phyloP scores from a whole-genome alignment of 2,888 invertebrate species.

The Leptogaster cylindrica region DNA sequence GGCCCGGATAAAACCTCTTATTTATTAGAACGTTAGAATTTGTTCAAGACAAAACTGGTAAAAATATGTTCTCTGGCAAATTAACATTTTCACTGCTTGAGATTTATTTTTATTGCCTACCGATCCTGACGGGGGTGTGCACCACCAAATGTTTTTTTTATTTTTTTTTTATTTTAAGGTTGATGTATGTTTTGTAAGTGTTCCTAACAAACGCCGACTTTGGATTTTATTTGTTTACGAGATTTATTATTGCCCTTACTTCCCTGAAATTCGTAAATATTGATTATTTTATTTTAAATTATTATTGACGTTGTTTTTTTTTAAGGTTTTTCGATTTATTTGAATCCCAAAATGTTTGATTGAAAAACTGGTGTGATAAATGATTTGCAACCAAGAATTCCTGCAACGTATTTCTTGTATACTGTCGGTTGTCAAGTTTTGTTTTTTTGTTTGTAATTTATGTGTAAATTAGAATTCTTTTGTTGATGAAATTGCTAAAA shows the following conservation, averaged over 20 bases:
- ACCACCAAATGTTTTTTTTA: constrained; percentile 1
- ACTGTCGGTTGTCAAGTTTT: too few relatives aligned
- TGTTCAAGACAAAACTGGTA: constrained; percentile 27
- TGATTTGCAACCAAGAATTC: too few relatives aligned
- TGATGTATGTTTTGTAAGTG: constrained; percentile 24
- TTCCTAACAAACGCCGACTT: constrained; percentile 8
- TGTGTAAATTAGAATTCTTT: too few relatives aligned
- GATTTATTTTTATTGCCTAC: constrained; percentile 38
- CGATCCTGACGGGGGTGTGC: constrained; percentile 15
- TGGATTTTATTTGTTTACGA: constrained; percentile 30
- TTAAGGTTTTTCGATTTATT: background rate
- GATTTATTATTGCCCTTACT: constrained; percentile 22
- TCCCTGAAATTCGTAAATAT: constrained; percentile 7
- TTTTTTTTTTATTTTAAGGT: background rate
- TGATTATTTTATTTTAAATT: constrained; percentile 32
- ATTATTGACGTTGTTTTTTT: constrained; percentile 32
- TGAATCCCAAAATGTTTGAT: too few relatives aligned
- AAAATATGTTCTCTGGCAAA: constrained; percentile 26
- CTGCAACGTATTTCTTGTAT: too few relatives aligned
- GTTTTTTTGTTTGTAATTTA: too few relatives aligned
- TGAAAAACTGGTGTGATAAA: too few relatives aligned
- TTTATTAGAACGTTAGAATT: constrained; percentile 27
- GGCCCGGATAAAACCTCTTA: constrained; percentile 33
- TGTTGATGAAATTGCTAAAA: too few relatives aligned
- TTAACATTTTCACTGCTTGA: constrained; percentile 35